Base-by-base conservation (phyloP, 2,113 vertebrate genomes). In the Epinephelus lanceolatus region DNA sequence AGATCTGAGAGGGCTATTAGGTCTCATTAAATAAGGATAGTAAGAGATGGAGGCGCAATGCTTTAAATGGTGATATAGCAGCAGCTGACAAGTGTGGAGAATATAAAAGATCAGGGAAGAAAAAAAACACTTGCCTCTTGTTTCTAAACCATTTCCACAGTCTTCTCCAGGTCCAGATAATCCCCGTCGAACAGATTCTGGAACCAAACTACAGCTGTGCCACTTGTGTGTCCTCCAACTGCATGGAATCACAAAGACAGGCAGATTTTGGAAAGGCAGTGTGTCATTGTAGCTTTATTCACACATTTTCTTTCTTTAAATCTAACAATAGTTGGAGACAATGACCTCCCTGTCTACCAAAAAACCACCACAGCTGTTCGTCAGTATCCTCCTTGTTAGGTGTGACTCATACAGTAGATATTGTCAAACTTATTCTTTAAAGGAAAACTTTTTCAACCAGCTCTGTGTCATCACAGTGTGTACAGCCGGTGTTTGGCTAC, bases 151-250 rank as follows among this genome's bases (percentile, higher is more conserved):
- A 0, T 92, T 94, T n/a, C 98, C 98, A 77, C 98, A 99, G 0
- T 93, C 71, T 75, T 99, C 98, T 0, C 14, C 92, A 0, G 94
- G 88, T 84, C 95, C 97, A 0, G 56, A 88, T 30, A 94, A 80
- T 68, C 92, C 91, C 65, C 96, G 96, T 21, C 93, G 93, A 69
- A 97, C 92, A 0, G 96, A 94, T 2, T 96, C 97, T 0, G 98
- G 97, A 59, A 97, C 97, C 69, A 98, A 86, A 42, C 95, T 91
- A 33, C 98, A 99, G 57, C 93, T 92, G 77, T 96, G 95, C 98
- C 98, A 99, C 81, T 93, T 96, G 72, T 99, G 96, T 14, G 90
- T 92, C 84, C 88, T 96, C 98, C 98, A 99, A 60, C 98, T 99
- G 81, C 45, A 96, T 94, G 63, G 3, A 72, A 86, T 81, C 1